A percentile compares a stretch with the other conserved stretches of the same genome.
These are phyloP conservation scores for Neomicropteryx cornuta DNA, from an alignment of 1,140 invertebrate genomes.

Conservation along the genomic window DNA sequence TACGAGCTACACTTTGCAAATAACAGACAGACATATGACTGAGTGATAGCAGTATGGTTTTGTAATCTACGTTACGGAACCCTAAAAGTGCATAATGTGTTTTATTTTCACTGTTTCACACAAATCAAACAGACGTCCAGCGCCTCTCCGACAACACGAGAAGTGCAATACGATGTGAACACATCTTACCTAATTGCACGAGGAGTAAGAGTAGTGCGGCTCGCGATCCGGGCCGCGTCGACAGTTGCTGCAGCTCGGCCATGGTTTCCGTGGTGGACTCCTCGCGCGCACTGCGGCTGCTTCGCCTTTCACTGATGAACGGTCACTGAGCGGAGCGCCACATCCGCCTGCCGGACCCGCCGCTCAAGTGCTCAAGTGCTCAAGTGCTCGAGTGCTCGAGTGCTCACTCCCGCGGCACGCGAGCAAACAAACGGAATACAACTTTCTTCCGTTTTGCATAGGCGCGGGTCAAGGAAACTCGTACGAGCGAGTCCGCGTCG, in stretches of 20 bases:
- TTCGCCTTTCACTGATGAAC: slow-evolving; percentile 12
- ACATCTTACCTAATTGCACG: slow-evolving; percentile 8
- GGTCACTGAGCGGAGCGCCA: slow-evolving; percentile 8
- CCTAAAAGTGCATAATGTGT: no score
- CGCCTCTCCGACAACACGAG: neutral
- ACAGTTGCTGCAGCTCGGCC: slow-evolving; percentile 3
- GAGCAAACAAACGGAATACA: neutral
- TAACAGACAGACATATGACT: no score
- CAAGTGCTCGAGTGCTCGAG: neutral
- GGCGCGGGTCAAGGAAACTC: slow-evolving; percentile 14
- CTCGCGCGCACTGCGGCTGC: slow-evolving; percentile 6
- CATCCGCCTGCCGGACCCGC: neutral
- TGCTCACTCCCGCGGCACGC: neutral
- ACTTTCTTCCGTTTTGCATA: slow-evolving; percentile 15
- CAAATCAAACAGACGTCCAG: neutral
- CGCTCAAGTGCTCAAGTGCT: neutral
- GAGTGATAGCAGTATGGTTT: no score
- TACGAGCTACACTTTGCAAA: no score
- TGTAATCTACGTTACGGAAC: no score
- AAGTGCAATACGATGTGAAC: slow-evolving; percentile 3
- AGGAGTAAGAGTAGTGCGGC: slow-evolving; percentile 8
- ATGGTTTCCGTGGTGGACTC: no score
- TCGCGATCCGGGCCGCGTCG: slow-evolving; percentile 6
- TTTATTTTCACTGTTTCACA: slow-evolving; percentile 1
- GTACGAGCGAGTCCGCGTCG: no score